Conservation (phyloP, 2,113 vertebrate species). For the Pandion haliaetus region DNA sequence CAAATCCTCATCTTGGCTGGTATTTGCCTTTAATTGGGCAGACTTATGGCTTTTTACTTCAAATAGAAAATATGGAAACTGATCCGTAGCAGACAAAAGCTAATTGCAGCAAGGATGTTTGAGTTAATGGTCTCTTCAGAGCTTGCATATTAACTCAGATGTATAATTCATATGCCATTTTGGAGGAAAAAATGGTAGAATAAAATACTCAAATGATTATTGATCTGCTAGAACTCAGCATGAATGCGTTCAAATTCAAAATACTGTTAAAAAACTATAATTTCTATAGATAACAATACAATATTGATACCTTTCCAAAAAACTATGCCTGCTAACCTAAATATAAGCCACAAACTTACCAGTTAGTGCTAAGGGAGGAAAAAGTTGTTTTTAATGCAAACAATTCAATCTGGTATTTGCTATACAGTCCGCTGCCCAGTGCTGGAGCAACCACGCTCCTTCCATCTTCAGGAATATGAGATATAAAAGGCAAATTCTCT, state of each 20-base stretch:
- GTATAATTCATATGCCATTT: background rate
- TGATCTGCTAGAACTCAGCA: background rate
- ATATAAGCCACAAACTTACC: background rate
- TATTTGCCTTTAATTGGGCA: background rate
- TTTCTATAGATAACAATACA: background rate
- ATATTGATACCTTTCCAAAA: background rate
- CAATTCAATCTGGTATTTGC: background rate
- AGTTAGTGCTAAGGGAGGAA: background rate
- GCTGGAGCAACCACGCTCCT: background rate
- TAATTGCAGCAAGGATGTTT: background rate
- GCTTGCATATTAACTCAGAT: background rate
- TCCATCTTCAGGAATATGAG: background rate
- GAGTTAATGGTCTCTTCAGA: background rate
- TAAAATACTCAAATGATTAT: background rate
- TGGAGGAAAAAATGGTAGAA: background rate
- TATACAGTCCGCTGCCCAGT: background rate
- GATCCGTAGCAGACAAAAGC: background rate
- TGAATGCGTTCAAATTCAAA: background rate
- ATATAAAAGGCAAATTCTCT: background rate
- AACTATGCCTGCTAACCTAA: background rate
- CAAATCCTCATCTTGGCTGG: background rate
- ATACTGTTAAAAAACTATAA: background rate
- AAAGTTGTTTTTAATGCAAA: background rate
- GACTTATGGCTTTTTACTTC: background rate
- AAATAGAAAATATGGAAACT: background rate